A percentile compares a stretch with the other conserved stretches of the same genome.
phyloP scores from a whole-genome alignment of 2,797 vertebrate species.

The Hyperoplus immaculatus region DNA sequence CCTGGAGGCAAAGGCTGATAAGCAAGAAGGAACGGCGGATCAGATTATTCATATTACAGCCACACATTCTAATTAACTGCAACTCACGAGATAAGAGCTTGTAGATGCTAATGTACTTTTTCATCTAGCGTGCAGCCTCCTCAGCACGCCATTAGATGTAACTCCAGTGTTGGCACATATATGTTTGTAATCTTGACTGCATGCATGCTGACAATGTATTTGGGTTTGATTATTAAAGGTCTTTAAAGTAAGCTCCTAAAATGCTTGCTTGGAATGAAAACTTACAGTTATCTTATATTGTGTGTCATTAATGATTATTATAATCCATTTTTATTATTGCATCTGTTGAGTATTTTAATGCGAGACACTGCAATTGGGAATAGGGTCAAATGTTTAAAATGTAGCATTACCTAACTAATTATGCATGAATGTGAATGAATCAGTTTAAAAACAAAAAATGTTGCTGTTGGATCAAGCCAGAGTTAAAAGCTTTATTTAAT shows the following conservation, averaged over 20 bases:
- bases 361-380: too few relatives aligned
- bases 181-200: not conserved
- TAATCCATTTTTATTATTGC: not conserved
- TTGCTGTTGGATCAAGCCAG: too few relatives aligned
- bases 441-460: too few relatives aligned
- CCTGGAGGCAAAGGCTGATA: constrained; percentile 46
- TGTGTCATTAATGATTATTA: too few relatives aligned
- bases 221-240: not conserved
- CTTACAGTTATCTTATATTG: too few relatives aligned
- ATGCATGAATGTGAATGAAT: too few relatives aligned
- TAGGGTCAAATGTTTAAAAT: too few relatives aligned
- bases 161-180: constrained; percentile 4
- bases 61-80: constrained; percentile 55
- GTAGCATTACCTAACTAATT: too few relatives aligned
- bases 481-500: too few relatives aligned
- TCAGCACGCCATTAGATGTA: constrained; percentile 3
- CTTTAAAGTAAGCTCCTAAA: not conserved
- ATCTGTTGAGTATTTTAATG: not conserved
- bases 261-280: not conserved
- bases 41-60: constrained; percentile 48
- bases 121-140: constrained; percentile 23
- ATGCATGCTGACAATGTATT: not conserved
- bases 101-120: constrained; percentile 41
- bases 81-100: constrained; percentile 43
- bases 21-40: constrained; percentile 35